A percentile compares a stretch with the other conserved stretches of the same genome.
Evolutionary conservation across 2,113 vertebrate species (phyloP).

Genomic region (Silurus meridionalis): DNA sequence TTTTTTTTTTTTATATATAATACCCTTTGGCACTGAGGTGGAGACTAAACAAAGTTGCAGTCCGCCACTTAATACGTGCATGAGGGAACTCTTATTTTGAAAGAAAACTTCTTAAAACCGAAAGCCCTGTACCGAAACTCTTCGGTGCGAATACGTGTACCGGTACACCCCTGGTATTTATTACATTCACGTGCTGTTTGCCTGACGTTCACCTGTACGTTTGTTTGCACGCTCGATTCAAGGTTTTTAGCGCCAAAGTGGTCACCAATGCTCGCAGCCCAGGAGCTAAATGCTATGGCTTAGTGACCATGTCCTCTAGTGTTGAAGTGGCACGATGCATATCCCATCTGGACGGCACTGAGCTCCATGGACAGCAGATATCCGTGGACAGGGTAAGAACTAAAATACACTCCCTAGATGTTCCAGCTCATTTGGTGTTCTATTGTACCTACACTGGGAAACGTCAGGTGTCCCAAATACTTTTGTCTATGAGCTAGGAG

Average conservation of each 20-base stretch:
- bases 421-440: not conserved
- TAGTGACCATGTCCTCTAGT: constrained; percentile 95
- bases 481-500: too few relatives aligned
- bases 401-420: not conserved
- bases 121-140: too few relatives aligned
- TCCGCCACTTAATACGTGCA: too few relatives aligned
- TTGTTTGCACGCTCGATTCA: not conserved
- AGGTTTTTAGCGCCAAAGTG: constrained; percentile 97
- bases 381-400: constrained; percentile 90
- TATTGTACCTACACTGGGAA: not conserved
- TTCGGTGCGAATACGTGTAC: too few relatives aligned
- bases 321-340: constrained; percentile 89
- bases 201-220: not conserved
- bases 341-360: constrained; percentile 89
- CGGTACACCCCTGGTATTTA: too few relatives aligned
- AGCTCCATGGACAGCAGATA: constrained; percentile 95
- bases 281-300: constrained; percentile 93
- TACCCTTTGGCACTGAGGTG: too few relatives aligned
- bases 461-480: not conserved
- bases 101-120: too few relatives aligned
- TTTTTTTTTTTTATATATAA: too few relatives aligned
- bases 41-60: too few relatives aligned
- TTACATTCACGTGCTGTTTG: not conserved
- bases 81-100: too few relatives aligned
- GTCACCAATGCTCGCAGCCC: constrained; percentile 97